Conservation (phyloP, 2,113 vertebrate genomes). For the Tachysurus vachellii region DNA sequence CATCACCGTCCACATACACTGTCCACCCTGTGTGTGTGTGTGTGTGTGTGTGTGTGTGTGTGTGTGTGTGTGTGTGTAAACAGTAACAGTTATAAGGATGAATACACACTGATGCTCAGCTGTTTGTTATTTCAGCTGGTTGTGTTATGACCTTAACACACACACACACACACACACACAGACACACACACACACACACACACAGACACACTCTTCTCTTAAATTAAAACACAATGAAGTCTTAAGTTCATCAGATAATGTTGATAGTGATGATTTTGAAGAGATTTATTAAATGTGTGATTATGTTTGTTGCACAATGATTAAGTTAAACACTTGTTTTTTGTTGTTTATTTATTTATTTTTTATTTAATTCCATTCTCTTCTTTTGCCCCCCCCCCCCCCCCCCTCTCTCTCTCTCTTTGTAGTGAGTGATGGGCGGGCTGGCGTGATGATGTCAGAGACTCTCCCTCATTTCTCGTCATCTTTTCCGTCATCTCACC, state of each 20-base stretch:
- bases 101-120: not conserved
- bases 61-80: too few relatives aligned
- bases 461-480: constrained; percentile 78
- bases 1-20: constrained; percentile 4
- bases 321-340: too few relatives aligned
- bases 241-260: not conserved
- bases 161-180: too few relatives aligned
- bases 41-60: not conserved
- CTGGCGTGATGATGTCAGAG: constrained; percentile 66
- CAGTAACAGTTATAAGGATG: not conserved
- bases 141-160: not conserved
- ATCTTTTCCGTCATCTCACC: constrained; percentile 85
- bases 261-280: not conserved
- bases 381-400: not conserved
- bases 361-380: not conserved
- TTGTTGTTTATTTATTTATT: not conserved
- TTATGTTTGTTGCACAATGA: not conserved
- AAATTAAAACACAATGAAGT: not conserved
- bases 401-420: constrained; percentile 38
- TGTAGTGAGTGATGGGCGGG: constrained; percentile 74
- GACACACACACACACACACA: too few relatives aligned
- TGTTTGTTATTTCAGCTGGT: not conserved
- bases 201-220: too few relatives aligned
- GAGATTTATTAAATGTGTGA: not conserved
- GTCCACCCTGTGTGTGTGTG: not conserved